Percentiles rank a stretch among this genome's conserved stretches.
Evolutionary conservation across 1,140 invertebrate species (phyloP).

Genomic region (Macrobrachium rosenbergii): DNA sequence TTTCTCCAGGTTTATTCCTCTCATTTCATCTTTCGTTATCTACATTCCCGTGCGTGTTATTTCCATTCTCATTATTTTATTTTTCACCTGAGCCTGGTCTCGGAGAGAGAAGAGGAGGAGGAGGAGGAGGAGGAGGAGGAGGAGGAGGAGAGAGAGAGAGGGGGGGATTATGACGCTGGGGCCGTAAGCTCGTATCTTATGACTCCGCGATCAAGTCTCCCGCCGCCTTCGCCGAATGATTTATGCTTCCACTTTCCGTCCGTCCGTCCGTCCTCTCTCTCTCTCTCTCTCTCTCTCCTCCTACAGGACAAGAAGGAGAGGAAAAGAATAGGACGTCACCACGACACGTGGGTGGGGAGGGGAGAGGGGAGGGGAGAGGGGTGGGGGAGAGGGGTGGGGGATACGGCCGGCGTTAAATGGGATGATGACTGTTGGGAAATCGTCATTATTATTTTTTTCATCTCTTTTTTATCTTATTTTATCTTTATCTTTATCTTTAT

Average conservation of each 20-base stretch:
- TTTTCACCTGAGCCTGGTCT: background rate
- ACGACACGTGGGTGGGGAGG: no score
- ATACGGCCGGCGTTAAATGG: no score
- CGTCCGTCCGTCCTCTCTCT: background rate
- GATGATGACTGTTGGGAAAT: no score
- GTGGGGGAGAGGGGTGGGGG: no score
- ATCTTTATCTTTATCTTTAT: no score
- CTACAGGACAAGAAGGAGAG: no score
- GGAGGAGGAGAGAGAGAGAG: background rate
- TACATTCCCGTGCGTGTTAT: background rate
- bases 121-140: background rate
- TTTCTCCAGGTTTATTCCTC: background rate
- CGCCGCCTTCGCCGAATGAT: background rate
- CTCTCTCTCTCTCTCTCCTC: slow-evolving; percentile 4
- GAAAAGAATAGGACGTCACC: no score
- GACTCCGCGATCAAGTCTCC: background rate
- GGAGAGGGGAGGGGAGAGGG: no score
- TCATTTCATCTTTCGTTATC: background rate
- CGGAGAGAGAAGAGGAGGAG: background rate
- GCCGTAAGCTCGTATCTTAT: background rate
- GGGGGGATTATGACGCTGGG: background rate
- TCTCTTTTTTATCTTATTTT: no score
- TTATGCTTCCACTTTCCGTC: background rate
- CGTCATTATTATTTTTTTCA: no score
- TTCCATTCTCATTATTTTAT: background rate